Conservation (phyloP, 2,888 invertebrate species). For the Microctonus aethiopoides region DNA sequence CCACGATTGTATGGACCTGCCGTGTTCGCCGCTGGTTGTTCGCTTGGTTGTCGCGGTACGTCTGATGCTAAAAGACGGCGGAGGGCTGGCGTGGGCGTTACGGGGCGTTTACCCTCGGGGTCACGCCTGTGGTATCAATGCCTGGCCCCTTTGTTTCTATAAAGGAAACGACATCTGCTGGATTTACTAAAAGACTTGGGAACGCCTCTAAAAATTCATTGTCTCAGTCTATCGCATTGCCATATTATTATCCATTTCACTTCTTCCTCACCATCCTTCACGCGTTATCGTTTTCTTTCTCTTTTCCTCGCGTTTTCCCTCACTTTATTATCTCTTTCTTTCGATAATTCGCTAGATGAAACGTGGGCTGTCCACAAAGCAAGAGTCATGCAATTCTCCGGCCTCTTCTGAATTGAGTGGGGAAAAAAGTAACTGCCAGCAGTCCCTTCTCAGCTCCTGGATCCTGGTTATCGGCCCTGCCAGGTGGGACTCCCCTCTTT, state of each 20-base stretch:
- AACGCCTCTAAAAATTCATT: conserved; percentile 34
- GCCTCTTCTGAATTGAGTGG: conserved; percentile 4
- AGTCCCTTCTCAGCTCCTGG: conserved; percentile 14
- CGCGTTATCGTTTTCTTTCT: neutral
- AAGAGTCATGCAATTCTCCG: neutral
- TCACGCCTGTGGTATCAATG: conserved; percentile 26
- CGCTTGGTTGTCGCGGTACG: conserved; percentile 65
- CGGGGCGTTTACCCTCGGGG: conserved; percentile 42
- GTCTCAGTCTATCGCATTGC: neutral
- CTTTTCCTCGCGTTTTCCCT: neutral
- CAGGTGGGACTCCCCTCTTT: conserved; percentile 16
- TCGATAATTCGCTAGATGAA: conserved; percentile 16
- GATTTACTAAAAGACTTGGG: conserved; percentile 13
- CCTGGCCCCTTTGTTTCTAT: conserved; percentile 11
- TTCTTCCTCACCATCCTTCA: neutral
- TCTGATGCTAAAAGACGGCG: conserved; percentile 59
- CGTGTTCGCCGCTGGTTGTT: conserved; percentile 60
- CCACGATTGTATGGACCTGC: conserved; percentile 47
- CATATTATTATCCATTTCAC: neutral
- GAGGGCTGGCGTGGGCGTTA: conserved; percentile 57
- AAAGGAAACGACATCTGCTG: conserved; percentile 43
- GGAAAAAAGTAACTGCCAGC: neutral
- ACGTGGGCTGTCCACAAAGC: conserved; percentile 7
- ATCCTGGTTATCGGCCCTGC: conserved; percentile 21
- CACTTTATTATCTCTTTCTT: too few species aligned